A percentile compares a stretch with the other conserved stretches of the same genome.
Conservation (phyloP, 2,888 invertebrate species). For the Cheilosia scutellata region DNA sequence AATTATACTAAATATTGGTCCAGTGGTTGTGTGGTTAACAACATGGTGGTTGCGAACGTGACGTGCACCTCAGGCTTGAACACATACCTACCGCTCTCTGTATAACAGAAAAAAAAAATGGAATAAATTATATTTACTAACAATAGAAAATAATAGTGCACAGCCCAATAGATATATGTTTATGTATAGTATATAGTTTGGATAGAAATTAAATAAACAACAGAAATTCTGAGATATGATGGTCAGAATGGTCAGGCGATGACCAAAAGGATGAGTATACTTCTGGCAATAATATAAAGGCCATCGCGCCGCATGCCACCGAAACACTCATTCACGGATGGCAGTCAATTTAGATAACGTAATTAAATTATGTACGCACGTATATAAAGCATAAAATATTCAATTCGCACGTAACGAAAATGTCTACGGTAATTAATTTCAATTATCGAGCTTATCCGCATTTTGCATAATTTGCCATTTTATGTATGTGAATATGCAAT, state of each 20-base stretch:
- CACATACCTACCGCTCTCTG: too few relatives aligned
- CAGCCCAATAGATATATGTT: slow-evolving; percentile 5
- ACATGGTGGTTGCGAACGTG: slow-evolving; percentile 59
- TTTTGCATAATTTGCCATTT: slow-evolving; percentile 77
- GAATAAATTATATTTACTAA: slow-evolving; percentile 45
- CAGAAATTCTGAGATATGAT: slow-evolving; percentile 43
- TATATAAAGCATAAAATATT: slow-evolving; percentile 75
- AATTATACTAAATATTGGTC: slow-evolving; percentile 68
- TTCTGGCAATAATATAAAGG: slow-evolving; percentile 38
- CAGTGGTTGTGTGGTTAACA: slow-evolving; percentile 60
- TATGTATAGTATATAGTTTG: background rate
- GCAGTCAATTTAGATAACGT: slow-evolving; percentile 77
- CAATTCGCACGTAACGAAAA: slow-evolving; percentile 75
- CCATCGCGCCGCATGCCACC: slow-evolving; percentile 40
- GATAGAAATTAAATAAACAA: slow-evolving; percentile 6
- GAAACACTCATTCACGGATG: slow-evolving; percentile 63
- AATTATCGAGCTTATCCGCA: slow-evolving; percentile 77
- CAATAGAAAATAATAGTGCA: slow-evolving; percentile 35
- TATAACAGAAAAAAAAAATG: background rate
- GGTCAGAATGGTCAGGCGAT: background rate
- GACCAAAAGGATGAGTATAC: slow-evolving; percentile 3
- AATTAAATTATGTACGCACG: slow-evolving; percentile 77
- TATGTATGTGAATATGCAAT: slow-evolving; percentile 64
- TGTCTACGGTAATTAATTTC: slow-evolving; percentile 78
- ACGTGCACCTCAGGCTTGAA: slow-evolving; percentile 24